phyloP scores from a whole-genome alignment of 2,888 invertebrate genomes.

The Epinotia bilunana region DNA sequence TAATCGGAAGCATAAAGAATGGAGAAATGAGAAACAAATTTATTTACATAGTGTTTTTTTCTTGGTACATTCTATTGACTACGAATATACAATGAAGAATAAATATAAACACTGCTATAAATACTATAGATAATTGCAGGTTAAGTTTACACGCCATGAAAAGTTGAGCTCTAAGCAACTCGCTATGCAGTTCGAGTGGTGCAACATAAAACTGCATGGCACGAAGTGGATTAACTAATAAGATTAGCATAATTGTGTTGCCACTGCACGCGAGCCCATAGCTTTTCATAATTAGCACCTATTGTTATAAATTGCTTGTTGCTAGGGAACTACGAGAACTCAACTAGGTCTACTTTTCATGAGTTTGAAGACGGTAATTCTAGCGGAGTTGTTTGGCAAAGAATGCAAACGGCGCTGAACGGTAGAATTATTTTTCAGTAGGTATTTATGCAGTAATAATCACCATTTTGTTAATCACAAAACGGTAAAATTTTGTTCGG shows the following conservation, averaged over 20 bases:
- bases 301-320: conserved; percentile 59
- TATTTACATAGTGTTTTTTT: no score
- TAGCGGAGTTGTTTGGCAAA: conserved; percentile 15
- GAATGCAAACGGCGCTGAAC: not conserved
- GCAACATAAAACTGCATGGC: conserved; percentile 68
- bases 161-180: conserved; percentile 47
- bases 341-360: conserved; percentile 27
- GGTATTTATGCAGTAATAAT: no score
- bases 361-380: conserved; percentile 18
- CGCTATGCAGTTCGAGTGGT: conserved; percentile 56
- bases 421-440: no score
- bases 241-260: conserved; percentile 79
- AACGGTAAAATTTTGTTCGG: no score
- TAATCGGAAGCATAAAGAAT: no score
- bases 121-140: conserved; percentile 50
- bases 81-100: not conserved
- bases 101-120: not conserved
- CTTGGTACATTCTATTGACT: no score
- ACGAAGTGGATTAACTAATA: conserved; percentile 80
- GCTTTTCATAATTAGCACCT: conserved; percentile 76
- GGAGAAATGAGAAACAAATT: no score
- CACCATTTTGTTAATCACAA: no score
- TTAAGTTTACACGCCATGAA: conserved; percentile 52
- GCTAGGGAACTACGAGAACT: conserved; percentile 36
- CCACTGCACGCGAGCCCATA: conserved; percentile 74